These are phyloP conservation scores for Herpailurus yagouaroundi DNA, from an alignment of 2,113 vertebrate species.

Conservation along the genomic window DNA sequence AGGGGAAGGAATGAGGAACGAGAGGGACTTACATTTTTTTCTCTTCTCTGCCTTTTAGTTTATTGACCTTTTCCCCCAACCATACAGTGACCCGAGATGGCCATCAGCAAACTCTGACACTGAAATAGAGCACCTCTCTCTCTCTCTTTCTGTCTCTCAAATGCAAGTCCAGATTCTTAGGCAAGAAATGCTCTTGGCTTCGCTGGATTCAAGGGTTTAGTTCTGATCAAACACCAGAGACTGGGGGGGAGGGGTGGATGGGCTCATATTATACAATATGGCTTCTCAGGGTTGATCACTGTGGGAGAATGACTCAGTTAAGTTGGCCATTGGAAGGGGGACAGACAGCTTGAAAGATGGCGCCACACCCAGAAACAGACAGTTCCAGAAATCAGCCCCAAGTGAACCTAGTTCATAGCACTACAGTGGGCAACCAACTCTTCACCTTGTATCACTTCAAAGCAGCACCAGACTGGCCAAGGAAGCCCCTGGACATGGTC, in stretches of 20 bases:
- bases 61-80: fast-evolving
- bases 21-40: not conserved
- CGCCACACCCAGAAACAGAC: not conserved
- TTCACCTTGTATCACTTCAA: not conserved
- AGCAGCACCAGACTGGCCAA: not conserved
- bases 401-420: not conserved
- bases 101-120: not conserved
- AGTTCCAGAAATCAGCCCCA: not conserved
- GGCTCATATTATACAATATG: not conserved
- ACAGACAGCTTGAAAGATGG: not conserved
- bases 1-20: not conserved
- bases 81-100: not conserved
- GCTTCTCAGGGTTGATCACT: not conserved
- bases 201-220: not conserved
- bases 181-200: not conserved
- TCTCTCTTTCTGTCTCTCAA: not conserved
- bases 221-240: not conserved
- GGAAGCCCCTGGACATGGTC: not conserved
- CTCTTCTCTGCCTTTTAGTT: not conserved
- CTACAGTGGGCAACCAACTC: not conserved
- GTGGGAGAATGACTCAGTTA: not conserved
- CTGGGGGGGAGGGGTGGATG: too few species aligned
- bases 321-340: not conserved
- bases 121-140: not conserved
- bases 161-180: not conserved